Conservation (phyloP, 2,113 vertebrate genomes). For the Conger conger region DNA sequence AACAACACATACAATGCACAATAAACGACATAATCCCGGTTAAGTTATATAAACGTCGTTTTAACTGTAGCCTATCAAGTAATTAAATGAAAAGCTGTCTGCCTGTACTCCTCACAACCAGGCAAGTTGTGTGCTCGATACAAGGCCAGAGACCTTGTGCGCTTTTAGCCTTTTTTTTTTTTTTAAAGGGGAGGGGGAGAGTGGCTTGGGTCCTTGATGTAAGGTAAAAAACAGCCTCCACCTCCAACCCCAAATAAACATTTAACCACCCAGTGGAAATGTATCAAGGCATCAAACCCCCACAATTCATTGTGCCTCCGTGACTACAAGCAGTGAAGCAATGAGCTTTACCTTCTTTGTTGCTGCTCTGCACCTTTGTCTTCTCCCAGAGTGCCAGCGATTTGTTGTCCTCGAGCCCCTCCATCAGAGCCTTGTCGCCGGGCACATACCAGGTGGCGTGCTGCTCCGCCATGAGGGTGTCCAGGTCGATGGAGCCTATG, state of each 20-base stretch:
- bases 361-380: slow-evolving; percentile 84
- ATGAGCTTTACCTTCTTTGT: slow-evolving; percentile 91
- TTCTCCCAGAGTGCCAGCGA: slow-evolving; percentile 94
- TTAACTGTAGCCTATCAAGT: too few relatives aligned
- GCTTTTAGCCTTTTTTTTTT: background rate
- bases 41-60: too few relatives aligned
- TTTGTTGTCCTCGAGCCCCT: slow-evolving; percentile 90
- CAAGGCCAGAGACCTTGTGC: background rate
- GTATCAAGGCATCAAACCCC: background rate
- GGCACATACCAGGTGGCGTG: slow-evolving; percentile 97
- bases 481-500: slow-evolving; percentile 97
- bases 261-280: background rate
- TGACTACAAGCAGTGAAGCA: background rate
- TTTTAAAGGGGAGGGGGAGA: background rate
- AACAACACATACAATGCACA: too few relatives aligned
- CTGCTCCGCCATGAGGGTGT: slow-evolving; percentile 98
- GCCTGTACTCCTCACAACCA: too few relatives aligned
- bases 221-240: background rate
- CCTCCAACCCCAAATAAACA: slow-evolving; percentile 4
- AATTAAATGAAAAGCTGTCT: too few relatives aligned
- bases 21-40: too few relatives aligned
- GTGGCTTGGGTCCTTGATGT: background rate
- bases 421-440: slow-evolving; percentile 90
- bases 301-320: background rate
- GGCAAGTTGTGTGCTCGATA: too few relatives aligned